Conservation (phyloP, 1,140 invertebrate species). For the Linepithema humile region DNA sequence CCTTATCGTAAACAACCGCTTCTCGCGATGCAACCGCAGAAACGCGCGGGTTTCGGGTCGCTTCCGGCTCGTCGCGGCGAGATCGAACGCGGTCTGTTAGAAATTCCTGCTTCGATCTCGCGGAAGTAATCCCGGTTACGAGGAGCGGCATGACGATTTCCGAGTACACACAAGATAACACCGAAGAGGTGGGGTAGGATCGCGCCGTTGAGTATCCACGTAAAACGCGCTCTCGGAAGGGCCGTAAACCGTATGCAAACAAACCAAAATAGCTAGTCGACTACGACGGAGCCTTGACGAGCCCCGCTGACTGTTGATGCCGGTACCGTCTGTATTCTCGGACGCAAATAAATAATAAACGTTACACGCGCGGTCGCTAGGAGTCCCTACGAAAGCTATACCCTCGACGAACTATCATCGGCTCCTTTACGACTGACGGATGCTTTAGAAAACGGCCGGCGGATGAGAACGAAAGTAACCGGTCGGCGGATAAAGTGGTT, state of each 20-base stretch:
- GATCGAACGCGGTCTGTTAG: slow-evolving; percentile 30
- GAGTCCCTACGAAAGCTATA: background rate
- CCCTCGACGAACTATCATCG: slow-evolving; percentile 36
- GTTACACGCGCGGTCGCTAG: slow-evolving; percentile 31
- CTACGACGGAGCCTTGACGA: slow-evolving; percentile 25
- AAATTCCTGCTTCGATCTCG: slow-evolving; percentile 11
- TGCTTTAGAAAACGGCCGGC: slow-evolving; percentile 36
- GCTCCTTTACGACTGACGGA: slow-evolving; percentile 41
- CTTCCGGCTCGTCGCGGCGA: background rate
- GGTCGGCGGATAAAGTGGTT: slow-evolving; percentile 32
- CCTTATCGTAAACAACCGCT: slow-evolving; percentile 73
- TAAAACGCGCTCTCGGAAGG: slow-evolving; percentile 67
- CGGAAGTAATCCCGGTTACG: slow-evolving; percentile 34
- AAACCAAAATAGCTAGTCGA: slow-evolving; percentile 70
- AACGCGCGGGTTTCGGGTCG: background rate
- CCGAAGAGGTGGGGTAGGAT: slow-evolving; percentile 43
- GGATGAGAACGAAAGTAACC: slow-evolving; percentile 44
- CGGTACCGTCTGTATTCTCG: slow-evolving; percentile 52
- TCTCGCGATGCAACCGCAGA: slow-evolving; percentile 20
- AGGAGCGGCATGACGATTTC: slow-evolving; percentile 19
- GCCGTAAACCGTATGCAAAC: slow-evolving; percentile 72
- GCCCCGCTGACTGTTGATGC: slow-evolving; percentile 40
- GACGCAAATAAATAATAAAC: slow-evolving; percentile 71
- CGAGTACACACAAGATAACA: slow-evolving; percentile 66
- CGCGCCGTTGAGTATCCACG: slow-evolving; percentile 62